A percentile compares a stretch with the other conserved stretches of the same genome.
These are phyloP conservation scores for Pheosia gnoma DNA, from an alignment of 2,888 invertebrate genomes.

Conservation along the genomic window DNA sequence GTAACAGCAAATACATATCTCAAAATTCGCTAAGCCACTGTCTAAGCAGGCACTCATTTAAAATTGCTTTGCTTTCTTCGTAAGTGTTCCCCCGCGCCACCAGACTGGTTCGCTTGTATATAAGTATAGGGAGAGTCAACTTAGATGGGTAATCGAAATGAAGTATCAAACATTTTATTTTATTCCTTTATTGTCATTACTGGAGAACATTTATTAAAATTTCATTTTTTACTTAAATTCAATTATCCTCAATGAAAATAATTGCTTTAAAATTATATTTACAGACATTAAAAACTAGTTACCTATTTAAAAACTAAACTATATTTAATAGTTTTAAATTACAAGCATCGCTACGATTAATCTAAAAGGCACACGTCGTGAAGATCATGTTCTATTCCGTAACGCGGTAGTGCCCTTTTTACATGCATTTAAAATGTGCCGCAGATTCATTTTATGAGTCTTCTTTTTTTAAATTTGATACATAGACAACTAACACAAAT, in stretches of 20 bases:
- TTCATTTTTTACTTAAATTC: constrained; percentile 78
- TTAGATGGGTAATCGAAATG: constrained; percentile 4
- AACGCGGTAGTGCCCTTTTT: constrained; percentile 32
- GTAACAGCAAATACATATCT: too few relatives aligned
- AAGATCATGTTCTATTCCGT: constrained; percentile 36
- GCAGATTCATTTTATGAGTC: constrained; percentile 19
- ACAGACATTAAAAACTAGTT: constrained; percentile 61
- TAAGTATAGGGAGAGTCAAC: not conserved
- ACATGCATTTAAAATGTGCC: constrained; percentile 32
- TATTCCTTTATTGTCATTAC: constrained; percentile 83
- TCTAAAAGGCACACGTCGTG: constrained; percentile 68
- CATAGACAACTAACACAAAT: constrained; percentile 26
- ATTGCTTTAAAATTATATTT: constrained; percentile 76
- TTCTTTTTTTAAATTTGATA: constrained; percentile 15
- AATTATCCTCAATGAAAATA: constrained; percentile 75
- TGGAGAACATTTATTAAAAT: constrained; percentile 77
- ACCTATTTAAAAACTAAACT: constrained; percentile 44
- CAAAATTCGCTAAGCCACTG: too few relatives aligned
- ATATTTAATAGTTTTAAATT: constrained; percentile 68
- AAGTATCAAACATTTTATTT: constrained; percentile 51
- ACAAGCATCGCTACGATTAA: constrained; percentile 60
- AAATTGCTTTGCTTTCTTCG: too few relatives aligned
- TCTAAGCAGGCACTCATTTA: too few relatives aligned
- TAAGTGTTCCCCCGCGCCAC: too few relatives aligned
- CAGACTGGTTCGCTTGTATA: too few relatives aligned